These are phyloP conservation scores for Agrochola lota DNA, from an alignment of 2,888 invertebrate species.

Conservation along the genomic window DNA sequence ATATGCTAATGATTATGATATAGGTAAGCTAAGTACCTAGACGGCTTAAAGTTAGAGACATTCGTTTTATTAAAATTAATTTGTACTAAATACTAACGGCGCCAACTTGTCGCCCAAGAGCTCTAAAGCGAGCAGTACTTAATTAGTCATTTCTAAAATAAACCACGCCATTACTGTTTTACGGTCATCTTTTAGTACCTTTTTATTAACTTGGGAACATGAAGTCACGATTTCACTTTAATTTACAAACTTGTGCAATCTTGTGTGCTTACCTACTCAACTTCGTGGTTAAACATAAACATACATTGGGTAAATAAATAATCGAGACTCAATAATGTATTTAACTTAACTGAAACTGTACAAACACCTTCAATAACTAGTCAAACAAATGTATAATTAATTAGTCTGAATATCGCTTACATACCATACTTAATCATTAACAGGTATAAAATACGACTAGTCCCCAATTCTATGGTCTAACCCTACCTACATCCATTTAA, in stretches of 20 bases:
- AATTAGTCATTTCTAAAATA: conserved; percentile 53
- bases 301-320: neutral
- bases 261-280: conserved; percentile 1
- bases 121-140: conserved; percentile 23
- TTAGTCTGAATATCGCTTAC: neutral
- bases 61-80: conserved; percentile 6
- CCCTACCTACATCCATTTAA: neutral
- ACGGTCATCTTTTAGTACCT: conserved; percentile 16
- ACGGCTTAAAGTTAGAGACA: neutral
- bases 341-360: neutral
- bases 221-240: conserved; percentile 10
- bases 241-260: conserved; percentile 17
- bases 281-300: neutral
- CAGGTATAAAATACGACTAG: neutral
- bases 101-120: conserved; percentile 34
- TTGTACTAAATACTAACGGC: conserved; percentile 10
- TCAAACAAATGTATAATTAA: conserved; percentile 9
- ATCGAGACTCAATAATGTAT: neutral
- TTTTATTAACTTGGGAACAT: conserved; percentile 34
- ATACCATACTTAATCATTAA: neutral
- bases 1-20: neutral
- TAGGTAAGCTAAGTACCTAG: neutral
- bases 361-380: neutral
- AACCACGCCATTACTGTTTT: conserved; percentile 33
- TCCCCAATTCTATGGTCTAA: neutral